Evolutionary conservation across 2,797 vertebrate genomes (phyloP).

Genomic region (Ciconia nigra): DNA sequence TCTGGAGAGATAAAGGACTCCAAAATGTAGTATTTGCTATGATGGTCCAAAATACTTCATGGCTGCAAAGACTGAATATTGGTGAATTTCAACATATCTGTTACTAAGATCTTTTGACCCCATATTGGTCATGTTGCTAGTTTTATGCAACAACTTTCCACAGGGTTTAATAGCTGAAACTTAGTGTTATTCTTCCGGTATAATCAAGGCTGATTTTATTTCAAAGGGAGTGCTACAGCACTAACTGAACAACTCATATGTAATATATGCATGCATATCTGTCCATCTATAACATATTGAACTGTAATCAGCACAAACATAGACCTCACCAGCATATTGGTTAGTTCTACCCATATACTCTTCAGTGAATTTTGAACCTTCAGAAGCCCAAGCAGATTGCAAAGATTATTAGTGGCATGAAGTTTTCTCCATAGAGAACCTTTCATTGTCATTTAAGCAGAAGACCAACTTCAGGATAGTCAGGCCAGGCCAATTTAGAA

Average conservation of each 20-base stretch:
- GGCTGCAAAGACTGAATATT: background rate
- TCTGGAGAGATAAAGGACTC: background rate
- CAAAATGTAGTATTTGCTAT: background rate
- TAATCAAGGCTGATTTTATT: background rate
- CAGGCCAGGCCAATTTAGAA: background rate
- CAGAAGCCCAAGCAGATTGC: background rate
- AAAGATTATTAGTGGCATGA: background rate
- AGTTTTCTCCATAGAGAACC: background rate
- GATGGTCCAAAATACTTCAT: background rate
- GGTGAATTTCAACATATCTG: background rate
- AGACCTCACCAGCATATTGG: background rate
- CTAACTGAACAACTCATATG: background rate
- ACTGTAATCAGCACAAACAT: background rate
- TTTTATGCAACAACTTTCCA: background rate
- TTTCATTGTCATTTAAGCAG: background rate
- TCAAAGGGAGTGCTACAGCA: background rate
- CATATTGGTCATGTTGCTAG: background rate
- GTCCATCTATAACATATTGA: background rate
- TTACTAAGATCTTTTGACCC: background rate
- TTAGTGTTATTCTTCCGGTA: background rate
- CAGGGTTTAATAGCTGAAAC: background rate
- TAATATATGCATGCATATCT: background rate
- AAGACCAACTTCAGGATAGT: background rate
- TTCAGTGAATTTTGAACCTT: background rate
- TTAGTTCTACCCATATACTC: background rate